These are phyloP conservation scores for Yponomeuta evonymella DNA, from an alignment of 2,888 invertebrate species.

Conservation along the genomic window DNA sequence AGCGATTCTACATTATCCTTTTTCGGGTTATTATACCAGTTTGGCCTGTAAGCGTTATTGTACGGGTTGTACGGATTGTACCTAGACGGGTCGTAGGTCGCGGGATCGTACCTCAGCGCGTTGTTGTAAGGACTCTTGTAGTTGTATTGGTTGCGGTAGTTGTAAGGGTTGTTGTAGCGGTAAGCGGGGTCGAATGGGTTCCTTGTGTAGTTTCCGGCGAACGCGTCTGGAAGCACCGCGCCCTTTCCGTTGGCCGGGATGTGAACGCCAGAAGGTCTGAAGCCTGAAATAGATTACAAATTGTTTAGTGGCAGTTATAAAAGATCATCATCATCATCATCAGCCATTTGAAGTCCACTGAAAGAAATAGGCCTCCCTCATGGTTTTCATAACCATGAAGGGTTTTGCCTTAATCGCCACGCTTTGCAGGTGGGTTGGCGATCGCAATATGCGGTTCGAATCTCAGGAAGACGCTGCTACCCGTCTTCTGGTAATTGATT, in stretches of 20 bases:
- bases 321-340: no score
- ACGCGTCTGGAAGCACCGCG: constrained; percentile 57
- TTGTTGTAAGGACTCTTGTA: constrained; percentile 18
- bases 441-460: no score
- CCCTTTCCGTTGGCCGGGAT: constrained; percentile 77
- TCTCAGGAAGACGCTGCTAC: no score
- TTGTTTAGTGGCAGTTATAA: no score
- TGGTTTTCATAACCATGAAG: no score
- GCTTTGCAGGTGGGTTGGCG: no score
- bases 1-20: background rate
- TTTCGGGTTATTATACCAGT: constrained; percentile 3
- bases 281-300: constrained; percentile 43
- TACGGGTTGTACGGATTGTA: background rate
- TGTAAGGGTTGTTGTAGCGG: constrained; percentile 42
- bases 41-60: constrained; percentile 5
- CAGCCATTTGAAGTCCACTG: no score
- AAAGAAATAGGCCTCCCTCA: no score
- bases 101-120: constrained; percentile 18
- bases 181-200: constrained; percentile 30
- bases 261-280: constrained; percentile 80
- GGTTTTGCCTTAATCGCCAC: no score
- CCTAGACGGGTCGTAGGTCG: background rate
- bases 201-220: constrained; percentile 33
- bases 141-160: constrained; percentile 15
- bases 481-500: no score